phyloP scores from a whole-genome alignment of 1,140 invertebrate species.

The Conopomorpha cramerella region DNA sequence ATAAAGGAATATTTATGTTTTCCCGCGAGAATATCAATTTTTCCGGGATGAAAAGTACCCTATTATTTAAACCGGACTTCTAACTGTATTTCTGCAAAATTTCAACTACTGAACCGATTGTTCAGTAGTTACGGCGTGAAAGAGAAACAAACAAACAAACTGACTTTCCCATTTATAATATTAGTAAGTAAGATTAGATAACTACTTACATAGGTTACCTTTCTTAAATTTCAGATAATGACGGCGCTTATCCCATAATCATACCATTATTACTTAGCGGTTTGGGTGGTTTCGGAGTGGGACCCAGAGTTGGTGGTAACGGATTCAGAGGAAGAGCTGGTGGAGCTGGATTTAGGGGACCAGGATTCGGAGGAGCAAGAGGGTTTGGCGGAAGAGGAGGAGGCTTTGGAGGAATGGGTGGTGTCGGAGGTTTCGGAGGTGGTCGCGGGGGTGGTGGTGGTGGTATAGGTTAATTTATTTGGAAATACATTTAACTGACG shows the following conservation, averaged over 20 bases:
- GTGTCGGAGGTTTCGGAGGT: conserved; percentile 7
- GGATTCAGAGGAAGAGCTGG: conserved; percentile 15
- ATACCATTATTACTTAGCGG: background rate
- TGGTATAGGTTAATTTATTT: conserved; percentile 12
- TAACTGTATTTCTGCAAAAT: too few relatives aligned
- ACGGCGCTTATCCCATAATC: too few relatives aligned
- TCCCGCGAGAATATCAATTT: too few relatives aligned
- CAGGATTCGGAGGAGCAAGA: conserved; percentile 10
- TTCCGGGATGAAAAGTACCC: too few relatives aligned
- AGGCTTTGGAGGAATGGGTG: conserved; percentile 3
- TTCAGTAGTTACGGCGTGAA: too few relatives aligned
- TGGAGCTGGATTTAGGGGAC: conserved; percentile 13
- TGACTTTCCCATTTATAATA: too few relatives aligned
- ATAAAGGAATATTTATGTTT: too few relatives aligned
- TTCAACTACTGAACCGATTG: too few relatives aligned
- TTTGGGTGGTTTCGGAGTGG: conserved; percentile 10
- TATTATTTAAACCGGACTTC: too few relatives aligned
- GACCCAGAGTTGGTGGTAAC: conserved; percentile 11
- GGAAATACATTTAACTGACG: background rate
- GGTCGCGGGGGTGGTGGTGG: conserved; percentile 13
- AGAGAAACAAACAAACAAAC: too few relatives aligned
- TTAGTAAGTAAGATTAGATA: too few relatives aligned
- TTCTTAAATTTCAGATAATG: too few relatives aligned
- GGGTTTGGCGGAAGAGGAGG: conserved; percentile 5
- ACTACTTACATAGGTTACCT: background rate